Conservation (phyloP, 2,888 invertebrate genomes). For the Thymelicus acteon region DNA sequence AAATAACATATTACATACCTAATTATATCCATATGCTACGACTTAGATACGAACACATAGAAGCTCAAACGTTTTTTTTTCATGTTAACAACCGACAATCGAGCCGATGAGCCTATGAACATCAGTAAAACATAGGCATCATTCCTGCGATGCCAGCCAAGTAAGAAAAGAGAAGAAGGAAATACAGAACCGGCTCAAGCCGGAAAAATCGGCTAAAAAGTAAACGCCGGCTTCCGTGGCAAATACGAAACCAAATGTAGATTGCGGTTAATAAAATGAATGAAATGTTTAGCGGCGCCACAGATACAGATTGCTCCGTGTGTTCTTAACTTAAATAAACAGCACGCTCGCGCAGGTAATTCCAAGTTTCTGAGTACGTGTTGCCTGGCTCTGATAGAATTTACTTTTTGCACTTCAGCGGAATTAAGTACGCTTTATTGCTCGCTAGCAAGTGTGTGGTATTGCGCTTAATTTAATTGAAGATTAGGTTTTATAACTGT, state of each 20-base stretch:
- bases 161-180: too few species aligned
- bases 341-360: constrained; percentile 69
- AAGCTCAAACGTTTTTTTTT: too few species aligned
- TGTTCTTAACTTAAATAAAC: constrained; percentile 73
- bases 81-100: too few species aligned
- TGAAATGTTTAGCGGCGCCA: neutral
- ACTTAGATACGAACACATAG: too few species aligned
- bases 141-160: too few species aligned
- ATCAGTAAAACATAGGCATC: too few species aligned
- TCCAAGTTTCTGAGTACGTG: constrained; percentile 53
- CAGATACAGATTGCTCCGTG: neutral
- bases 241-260: neutral
- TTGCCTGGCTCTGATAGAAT: constrained; percentile 55
- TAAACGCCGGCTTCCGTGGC: too few species aligned
- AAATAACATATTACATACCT: too few species aligned
- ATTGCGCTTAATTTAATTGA: constrained; percentile 33
- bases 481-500: constrained; percentile 30
- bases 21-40: too few species aligned
- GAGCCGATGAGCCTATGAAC: too few species aligned
- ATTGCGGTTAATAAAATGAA: neutral
- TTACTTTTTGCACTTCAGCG: constrained; percentile 53
- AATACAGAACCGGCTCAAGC: too few species aligned
- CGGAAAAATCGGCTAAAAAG: neutral
- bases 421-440: constrained; percentile 44
- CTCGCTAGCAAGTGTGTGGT: neutral